Evolutionary conservation across 2,888 invertebrate species (phyloP), one percentile per base, ranked within the genome.

Genomic region (Phania funesta): DNA sequence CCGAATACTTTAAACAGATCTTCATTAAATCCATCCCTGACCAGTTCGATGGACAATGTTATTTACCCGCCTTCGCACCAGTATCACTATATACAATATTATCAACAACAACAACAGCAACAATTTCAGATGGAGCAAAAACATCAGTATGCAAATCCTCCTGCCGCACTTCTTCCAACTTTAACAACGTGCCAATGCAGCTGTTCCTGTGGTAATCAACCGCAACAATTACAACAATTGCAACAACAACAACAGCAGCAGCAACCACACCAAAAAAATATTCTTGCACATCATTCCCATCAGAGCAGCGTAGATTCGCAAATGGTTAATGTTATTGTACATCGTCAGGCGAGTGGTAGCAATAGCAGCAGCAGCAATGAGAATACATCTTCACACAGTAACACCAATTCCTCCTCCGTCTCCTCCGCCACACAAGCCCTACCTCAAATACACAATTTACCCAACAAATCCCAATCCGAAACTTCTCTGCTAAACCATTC

Each of bases 1-100:
- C 68, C 80, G 52, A 82, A 58, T 67, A 70, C 78, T 67, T 52
- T 78, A 11, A 82, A 82, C 65, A 56, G 82, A 65, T 70, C 82
- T n/a, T 82, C 82, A 4, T 32, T 82, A 24, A 82, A 75, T 60
- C 70, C 82, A 32, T 82, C 82, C 1, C 46, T 82, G 38, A 89
- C 92, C 93, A 84, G 95, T 94, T 88, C 96, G 92, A 26, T 92
- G 93, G 92, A 82, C 20, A 87, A 83, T 83, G 86, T 84, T 80
- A 79, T 84, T 84, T 88, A 86, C 80, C 86, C 88, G 16, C 86
- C 87, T 65, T 86, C 88, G 44, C 90, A 91, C 85, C 90, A 91
- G 84, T 91, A 90, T 84, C 90, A 90, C 85, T 90, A 91, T 81
- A 89, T 90, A 77, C 90, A 90, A 82, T 90, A 82, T 52, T 82